Conservation (phyloP, 2,797 vertebrate genomes). For the Poeciliopsis presidionis region DNA sequence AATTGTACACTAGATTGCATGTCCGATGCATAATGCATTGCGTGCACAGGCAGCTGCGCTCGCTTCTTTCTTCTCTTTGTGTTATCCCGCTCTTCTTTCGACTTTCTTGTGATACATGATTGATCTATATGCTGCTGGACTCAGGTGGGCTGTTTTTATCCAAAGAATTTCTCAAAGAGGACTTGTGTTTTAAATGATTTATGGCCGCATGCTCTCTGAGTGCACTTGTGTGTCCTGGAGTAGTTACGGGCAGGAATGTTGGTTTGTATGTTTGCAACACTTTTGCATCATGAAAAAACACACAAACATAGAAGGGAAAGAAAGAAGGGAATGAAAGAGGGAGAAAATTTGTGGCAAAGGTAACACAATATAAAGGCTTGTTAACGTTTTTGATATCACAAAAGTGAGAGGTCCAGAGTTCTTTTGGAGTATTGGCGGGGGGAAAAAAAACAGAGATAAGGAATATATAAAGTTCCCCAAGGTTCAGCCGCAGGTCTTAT, state of each 20-base stretch:
- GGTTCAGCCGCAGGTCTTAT: slow-evolving; percentile 47
- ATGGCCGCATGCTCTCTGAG: slow-evolving; percentile 62
- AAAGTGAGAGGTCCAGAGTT: slow-evolving; percentile 11
- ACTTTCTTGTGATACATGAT: slow-evolving; percentile 74
- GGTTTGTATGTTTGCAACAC: slow-evolving; percentile 46
- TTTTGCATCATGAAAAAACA: slow-evolving; percentile 40
- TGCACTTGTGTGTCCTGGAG: slow-evolving; percentile 49
- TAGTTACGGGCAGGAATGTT: slow-evolving; percentile 36
- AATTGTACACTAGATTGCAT: slow-evolving; percentile 64
- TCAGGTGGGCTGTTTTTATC: slow-evolving; percentile 75
- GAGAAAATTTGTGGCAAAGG: not conserved
- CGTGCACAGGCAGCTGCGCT: slow-evolving; percentile 45
- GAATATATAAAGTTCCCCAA: slow-evolving; percentile 39
- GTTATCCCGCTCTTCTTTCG: slow-evolving; percentile 62
- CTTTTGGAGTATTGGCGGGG: not conserved
- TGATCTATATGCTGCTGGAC: slow-evolving; percentile 74
- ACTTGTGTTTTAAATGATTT: slow-evolving; percentile 75
- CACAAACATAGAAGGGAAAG: not conserved
- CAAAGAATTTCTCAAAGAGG: slow-evolving; percentile 66
- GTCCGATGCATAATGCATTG: slow-evolving; percentile 71
- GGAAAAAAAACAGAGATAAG: not conserved
- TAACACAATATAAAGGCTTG: slow-evolving; percentile 5
- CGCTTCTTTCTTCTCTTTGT: slow-evolving; percentile 36
- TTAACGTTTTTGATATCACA: not conserved
- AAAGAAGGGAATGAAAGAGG: not conserved